A percentile compares a stretch with the other conserved stretches of the same genome.
Conservation (phyloP, 1,140 invertebrate species). For the Phocides pigmalion region DNA sequence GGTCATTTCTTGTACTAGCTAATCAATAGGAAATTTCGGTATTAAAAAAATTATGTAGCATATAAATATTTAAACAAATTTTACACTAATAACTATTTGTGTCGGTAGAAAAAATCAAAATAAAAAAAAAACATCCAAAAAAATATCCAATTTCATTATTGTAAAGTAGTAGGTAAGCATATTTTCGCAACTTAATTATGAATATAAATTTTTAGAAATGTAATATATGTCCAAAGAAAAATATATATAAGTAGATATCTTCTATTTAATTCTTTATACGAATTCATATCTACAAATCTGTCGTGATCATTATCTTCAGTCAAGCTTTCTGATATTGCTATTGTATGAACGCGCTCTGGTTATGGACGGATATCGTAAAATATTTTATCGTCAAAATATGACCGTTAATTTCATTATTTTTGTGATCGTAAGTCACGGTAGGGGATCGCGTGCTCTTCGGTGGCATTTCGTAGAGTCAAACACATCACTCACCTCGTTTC, state of each 20-base stretch:
- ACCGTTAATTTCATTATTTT: conserved; percentile 69
- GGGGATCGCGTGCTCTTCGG: conserved; percentile 48
- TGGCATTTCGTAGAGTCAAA: conserved; percentile 1
- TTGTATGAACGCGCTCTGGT: conserved; percentile 8
- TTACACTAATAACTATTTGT: no score
- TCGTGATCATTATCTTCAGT: conserved; percentile 23
- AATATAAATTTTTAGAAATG: no score
- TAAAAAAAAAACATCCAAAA: no score
- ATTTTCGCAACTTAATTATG: neutral
- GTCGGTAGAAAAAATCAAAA: no score
- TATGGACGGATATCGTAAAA: conserved; percentile 45
- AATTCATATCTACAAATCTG: neutral
- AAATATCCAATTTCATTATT: no score
- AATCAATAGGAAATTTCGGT: no score
- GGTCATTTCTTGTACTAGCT: no score
- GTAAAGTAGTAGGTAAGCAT: no score
- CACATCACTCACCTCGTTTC: conserved; percentile 4
- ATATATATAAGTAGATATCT: neutral
- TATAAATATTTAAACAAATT: no score
- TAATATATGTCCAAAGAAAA: no score
- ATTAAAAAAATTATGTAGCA: no score
- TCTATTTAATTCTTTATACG: neutral
- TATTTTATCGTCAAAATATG: conserved; percentile 54
- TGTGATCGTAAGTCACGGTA: conserved; percentile 54
- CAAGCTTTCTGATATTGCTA: conserved; percentile 1